These are phyloP conservation scores for Rhinichthys osculus DNA, from an alignment of 2,797 vertebrate genomes.

Conservation along the genomic window DNA sequence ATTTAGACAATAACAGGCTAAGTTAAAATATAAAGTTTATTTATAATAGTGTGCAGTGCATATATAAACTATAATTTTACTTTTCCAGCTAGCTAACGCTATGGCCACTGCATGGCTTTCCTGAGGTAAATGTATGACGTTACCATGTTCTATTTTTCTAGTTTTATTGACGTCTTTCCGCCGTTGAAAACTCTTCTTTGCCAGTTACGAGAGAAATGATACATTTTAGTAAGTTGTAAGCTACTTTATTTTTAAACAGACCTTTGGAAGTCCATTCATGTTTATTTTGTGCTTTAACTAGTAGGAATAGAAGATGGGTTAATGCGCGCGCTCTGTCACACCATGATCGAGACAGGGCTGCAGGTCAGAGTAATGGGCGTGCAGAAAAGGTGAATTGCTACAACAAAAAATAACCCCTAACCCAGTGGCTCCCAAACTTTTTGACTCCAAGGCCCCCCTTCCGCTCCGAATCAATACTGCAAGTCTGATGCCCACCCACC, in stretches of 20 bases:
- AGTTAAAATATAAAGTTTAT: neutral
- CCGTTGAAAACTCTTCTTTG: neutral
- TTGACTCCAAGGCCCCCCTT: too few relatives aligned
- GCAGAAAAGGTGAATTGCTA: neutral
- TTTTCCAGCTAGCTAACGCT: neutral
- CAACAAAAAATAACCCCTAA: too few relatives aligned
- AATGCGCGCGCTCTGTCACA: neutral
- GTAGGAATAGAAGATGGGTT: neutral
- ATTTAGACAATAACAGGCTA: neutral
- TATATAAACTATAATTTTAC: neutral
- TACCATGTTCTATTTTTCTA: too few relatives aligned
- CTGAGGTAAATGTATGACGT: neutral
- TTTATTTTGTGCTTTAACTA: slow-evolving; percentile 5
- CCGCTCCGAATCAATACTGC: too few relatives aligned
- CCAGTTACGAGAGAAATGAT: neutral
- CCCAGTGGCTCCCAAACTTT: too few relatives aligned
- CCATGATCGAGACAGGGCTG: neutral
- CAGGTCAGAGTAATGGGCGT: neutral
- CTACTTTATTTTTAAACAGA: neutral
- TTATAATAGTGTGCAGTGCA: neutral
- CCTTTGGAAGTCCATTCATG: neutral
- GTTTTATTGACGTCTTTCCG: neutral
- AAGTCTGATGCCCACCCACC: too few relatives aligned
- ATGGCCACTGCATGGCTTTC: neutral
- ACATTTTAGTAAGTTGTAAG: neutral